Conservation (phyloP, 2,888 invertebrate species). For the Incurvaria masculella region DNA sequence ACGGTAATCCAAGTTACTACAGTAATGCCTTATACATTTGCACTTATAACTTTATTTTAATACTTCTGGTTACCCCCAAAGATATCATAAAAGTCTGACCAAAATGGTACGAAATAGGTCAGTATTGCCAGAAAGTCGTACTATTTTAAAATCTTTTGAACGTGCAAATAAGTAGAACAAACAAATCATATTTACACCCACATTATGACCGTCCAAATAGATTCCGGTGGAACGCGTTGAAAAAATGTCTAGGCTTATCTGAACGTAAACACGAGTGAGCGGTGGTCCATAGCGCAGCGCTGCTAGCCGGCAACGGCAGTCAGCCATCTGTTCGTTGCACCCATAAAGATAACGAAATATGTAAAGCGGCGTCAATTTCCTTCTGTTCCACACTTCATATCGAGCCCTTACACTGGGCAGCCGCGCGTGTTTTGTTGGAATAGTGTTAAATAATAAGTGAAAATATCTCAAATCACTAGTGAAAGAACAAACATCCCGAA, state of each 20-base stretch:
- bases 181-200: background rate
- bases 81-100: too few species aligned
- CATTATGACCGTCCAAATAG: background rate
- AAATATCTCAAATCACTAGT: background rate
- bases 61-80: too few species aligned
- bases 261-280: slow-evolving; percentile 39
- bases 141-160: too few species aligned
- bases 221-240: background rate
- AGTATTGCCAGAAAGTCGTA: too few species aligned
- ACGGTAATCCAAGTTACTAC: too few species aligned
- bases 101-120: too few species aligned
- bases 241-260: slow-evolving; percentile 35
- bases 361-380: background rate
- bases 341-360: slow-evolving; percentile 51
- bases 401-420: slow-evolving; percentile 25
- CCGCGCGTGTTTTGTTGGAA: background rate
- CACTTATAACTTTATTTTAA: too few species aligned
- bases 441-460: too few species aligned
- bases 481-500: slow-evolving; percentile 1
- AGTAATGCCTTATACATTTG: too few species aligned
- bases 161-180: too few species aligned
- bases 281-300: slow-evolving; percentile 30
- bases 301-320: slow-evolving; percentile 21
- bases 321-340: slow-evolving; percentile 51
- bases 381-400: slow-evolving; percentile 37